Percentiles rank a stretch among this genome's conserved stretches.
These are phyloP conservation scores for Agrilus mali DNA, from an alignment of 2,888 invertebrate genomes.

Conservation along the genomic window DNA sequence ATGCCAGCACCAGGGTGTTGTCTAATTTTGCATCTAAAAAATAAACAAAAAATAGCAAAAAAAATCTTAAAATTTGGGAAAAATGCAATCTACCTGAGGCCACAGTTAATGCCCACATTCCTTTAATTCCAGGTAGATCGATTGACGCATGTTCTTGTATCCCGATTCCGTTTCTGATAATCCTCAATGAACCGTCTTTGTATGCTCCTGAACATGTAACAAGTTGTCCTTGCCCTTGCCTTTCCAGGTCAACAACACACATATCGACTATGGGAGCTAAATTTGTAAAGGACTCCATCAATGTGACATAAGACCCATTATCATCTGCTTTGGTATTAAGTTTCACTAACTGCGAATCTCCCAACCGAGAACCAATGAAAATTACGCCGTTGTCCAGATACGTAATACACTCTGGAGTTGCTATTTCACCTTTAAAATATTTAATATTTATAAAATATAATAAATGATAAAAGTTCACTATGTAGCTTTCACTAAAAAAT, in stretches of 20 bases:
- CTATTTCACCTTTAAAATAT: conserved; percentile 56
- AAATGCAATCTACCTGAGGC: conserved; percentile 36
- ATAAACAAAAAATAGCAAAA: background rate
- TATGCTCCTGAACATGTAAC: conserved; percentile 96
- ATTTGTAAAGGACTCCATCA: conserved; percentile 95
- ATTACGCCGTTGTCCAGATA: conserved; percentile 98
- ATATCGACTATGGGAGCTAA: conserved; percentile 96
- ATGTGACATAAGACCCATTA: conserved; percentile 76
- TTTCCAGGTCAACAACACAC: conserved; percentile 92
- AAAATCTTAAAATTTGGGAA: background rate
- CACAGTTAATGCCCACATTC: conserved; percentile 90
- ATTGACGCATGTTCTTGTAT: conserved; percentile 97
- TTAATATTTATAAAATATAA: conserved; percentile 1
- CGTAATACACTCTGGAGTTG: conserved; percentile 93
- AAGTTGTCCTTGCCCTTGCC: conserved; percentile 94
- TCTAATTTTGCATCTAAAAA: conserved; percentile 37
- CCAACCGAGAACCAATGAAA: conserved; percentile 89
- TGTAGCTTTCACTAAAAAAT: too few relatives aligned
- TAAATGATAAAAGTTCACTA: background rate
- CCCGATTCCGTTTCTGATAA: conserved; percentile 97
- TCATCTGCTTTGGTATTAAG: conserved; percentile 77
- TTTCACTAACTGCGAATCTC: conserved; percentile 91
- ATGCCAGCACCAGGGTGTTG: conserved; percentile 86
- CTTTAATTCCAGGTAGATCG: conserved; percentile 93
- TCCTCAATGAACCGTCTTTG: conserved; percentile 93